These are phyloP conservation scores for Muscicapa comitata DNA, from an alignment of 2,797 vertebrate genomes.

Conservation along the genomic window DNA sequence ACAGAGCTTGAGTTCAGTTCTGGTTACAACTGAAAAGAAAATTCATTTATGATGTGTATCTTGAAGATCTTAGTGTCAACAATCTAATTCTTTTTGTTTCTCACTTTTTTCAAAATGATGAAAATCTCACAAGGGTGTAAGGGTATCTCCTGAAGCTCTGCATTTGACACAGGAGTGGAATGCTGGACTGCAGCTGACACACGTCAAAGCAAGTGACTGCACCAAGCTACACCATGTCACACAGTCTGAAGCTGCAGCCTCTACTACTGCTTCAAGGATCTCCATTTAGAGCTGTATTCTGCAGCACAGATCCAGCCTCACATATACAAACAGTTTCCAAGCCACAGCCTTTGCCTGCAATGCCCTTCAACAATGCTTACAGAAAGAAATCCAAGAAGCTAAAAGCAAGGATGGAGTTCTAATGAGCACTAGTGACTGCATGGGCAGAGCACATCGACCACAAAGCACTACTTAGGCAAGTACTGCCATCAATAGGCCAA, in stretches of 20 bases:
- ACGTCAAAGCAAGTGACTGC: neutral
- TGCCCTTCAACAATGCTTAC: neutral
- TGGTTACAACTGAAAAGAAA: neutral
- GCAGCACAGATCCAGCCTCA: neutral
- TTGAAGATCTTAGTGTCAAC: neutral
- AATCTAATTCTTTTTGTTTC: neutral
- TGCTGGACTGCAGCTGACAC: neutral
- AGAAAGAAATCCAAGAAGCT: neutral
- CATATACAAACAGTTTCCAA: neutral
- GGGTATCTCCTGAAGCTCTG: neutral
- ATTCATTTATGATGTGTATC: neutral
- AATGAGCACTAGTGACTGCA: neutral
- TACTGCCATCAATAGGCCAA: slow-evolving; percentile 8
- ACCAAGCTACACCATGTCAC: neutral
- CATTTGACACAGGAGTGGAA: neutral
- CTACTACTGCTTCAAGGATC: neutral
- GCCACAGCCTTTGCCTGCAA: neutral
- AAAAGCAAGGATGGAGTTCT: neutral
- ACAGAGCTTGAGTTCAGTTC: neutral
- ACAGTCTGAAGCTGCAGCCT: neutral
- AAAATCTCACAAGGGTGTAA: neutral
- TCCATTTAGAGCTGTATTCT: neutral
- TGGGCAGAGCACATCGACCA: neutral
- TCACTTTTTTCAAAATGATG: accelerated
- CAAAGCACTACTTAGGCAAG: neutral